Evolutionary conservation across 1,140 invertebrate genomes (phyloP).

Genomic region (Mylabris phalerata): DNA sequence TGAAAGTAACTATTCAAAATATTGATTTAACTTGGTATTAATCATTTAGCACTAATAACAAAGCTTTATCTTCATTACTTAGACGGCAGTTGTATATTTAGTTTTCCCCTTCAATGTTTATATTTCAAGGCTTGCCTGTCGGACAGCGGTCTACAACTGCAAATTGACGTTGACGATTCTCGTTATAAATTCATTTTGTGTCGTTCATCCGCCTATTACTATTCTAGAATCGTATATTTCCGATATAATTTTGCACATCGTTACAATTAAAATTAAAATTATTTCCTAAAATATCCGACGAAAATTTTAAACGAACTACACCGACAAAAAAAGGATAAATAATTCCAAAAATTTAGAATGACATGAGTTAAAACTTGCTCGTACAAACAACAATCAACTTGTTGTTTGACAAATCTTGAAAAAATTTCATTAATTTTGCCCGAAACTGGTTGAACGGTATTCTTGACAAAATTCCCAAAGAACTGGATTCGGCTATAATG

Average conservation of each 20-base stretch:
- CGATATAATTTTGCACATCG: conserved; percentile 8
- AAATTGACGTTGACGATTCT: conserved; percentile 17
- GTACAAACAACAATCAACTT: too few species aligned
- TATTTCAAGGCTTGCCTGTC: conserved; percentile 13
- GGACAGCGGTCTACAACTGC: conserved; percentile 13
- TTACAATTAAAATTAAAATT: conserved; percentile 7
- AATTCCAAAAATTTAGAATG: too few species aligned
- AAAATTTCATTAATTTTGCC: too few species aligned
- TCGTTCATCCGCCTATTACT: conserved; percentile 11
- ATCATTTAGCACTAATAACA: conserved; percentile 16
- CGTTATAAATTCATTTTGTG: conserved; percentile 17
- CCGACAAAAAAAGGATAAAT: too few species aligned
- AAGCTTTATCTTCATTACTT: conserved; percentile 16
- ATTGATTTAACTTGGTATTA: background rate
- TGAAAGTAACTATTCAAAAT: too few species aligned
- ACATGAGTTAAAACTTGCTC: too few species aligned
- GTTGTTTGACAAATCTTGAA: too few species aligned
- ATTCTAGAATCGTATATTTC: conserved; percentile 8
- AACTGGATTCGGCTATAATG: too few species aligned
- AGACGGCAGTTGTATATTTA: conserved; percentile 13
- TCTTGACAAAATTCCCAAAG: too few species aligned
- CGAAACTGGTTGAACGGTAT: too few species aligned
- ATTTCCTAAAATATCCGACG: background rate
- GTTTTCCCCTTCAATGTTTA: conserved; percentile 15
- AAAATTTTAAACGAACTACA: too few species aligned